A percentile compares a stretch with the other conserved stretches of the same genome.
Conservation (phyloP, 2,113 vertebrate species). For the Pteruthius melanotis region DNA sequence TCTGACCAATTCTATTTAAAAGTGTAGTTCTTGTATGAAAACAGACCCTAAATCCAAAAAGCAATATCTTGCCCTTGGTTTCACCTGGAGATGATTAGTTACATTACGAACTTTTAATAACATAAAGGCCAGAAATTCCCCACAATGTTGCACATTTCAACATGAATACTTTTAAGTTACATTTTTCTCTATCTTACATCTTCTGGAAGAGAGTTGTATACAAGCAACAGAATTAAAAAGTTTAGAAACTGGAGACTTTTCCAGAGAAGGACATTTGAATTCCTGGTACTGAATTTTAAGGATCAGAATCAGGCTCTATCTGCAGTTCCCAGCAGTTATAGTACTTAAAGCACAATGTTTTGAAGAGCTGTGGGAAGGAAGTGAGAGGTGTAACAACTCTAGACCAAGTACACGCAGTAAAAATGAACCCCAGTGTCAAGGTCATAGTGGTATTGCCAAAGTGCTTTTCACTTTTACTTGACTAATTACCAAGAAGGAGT, state of each 20-base stretch:
- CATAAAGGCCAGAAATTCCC: neutral
- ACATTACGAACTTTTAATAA: neutral
- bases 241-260: neutral
- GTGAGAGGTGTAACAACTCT: neutral
- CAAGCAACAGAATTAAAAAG: neutral
- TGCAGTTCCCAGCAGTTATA: neutral
- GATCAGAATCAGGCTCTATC: neutral
- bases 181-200: neutral
- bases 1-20: neutral
- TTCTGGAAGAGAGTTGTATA: neutral
- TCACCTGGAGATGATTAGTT: neutral
- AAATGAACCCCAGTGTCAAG: neutral
- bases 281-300: neutral
- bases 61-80: neutral
- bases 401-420: neutral
- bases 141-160: neutral
- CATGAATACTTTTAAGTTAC: neutral
- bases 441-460: neutral
- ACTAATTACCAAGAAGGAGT: neutral
- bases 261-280: neutral
- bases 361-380: slow-evolving; percentile 52
- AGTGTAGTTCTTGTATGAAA: neutral
- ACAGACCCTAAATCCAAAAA: neutral
- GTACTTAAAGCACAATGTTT: neutral
- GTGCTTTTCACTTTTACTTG: neutral